These are phyloP conservation scores for Harlomillsia oculata DNA, from an alignment of 1,140 invertebrate species.

Conservation along the genomic window DNA sequence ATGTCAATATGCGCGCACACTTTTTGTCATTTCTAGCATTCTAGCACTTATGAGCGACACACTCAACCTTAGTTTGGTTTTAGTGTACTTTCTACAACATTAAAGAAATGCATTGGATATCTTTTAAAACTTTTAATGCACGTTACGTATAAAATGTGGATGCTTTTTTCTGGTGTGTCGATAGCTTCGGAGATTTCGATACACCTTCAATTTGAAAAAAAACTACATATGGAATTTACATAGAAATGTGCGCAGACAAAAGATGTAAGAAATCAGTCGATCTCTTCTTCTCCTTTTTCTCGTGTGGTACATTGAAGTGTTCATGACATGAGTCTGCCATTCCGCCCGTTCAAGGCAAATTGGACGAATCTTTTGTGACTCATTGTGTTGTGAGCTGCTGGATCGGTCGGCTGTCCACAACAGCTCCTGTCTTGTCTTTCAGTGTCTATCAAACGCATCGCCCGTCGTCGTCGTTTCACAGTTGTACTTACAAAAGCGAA, in stretches of 20 bases:
- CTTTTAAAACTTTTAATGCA: too few species aligned
- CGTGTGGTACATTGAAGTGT: not conserved
- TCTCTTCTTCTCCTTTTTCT: not conserved
- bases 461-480: too few species aligned
- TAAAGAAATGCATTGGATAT: too few species aligned
- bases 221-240: not conserved
- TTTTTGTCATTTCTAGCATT: too few species aligned
- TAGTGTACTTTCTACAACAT: too few species aligned
- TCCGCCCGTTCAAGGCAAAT: too few species aligned
- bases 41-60: too few species aligned
- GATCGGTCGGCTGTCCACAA: not conserved
- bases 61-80: too few species aligned
- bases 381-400: too few species aligned
- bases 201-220: not conserved
- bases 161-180: too few species aligned
- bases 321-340: conserved; percentile 15
- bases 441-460: not conserved
- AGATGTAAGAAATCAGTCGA: not conserved
- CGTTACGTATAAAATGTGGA: too few species aligned
- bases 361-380: conserved; percentile 4
- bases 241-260: not conserved
- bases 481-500: conserved; percentile 16
- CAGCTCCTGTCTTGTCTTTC: not conserved
- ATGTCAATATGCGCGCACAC: too few species aligned
- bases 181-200: not conserved